Base-by-base conservation (phyloP, 2,113 vertebrate genomes). In the Leptocoma aspasia region DNA sequence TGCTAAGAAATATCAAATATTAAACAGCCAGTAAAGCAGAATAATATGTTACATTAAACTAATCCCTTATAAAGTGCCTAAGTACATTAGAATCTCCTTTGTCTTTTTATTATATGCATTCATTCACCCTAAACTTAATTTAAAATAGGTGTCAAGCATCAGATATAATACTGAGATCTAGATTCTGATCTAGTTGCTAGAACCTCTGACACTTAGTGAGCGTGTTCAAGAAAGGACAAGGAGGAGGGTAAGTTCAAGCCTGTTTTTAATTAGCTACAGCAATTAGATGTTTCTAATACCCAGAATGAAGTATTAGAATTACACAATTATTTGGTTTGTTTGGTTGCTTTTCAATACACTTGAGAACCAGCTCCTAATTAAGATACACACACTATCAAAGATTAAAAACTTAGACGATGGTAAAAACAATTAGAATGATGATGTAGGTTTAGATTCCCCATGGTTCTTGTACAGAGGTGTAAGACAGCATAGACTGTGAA, bases 401-500 rank as follows among this genome's bases (percentile, higher is more conserved):
- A 95, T 89, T 27, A 45, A 91, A 91, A 96, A 69, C 69, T 86
- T 87, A 91, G 73, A 95, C 79, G 81, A 33, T 96, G 86, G 86
- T 92, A 87, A 87, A 95, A 95, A 95, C 94, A 96, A 97, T 94
- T 97, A 95, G 56, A 95, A 93, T 78, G n/a, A 93, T 92, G 88
- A 92, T 94, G 89, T 81, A 77, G 47, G 44, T 72, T 92, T 92
- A 84, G 86, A 95, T 94, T 97, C 86, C 94, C 92, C 4, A 1
- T 79, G 91, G 91, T 68, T 95, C 95, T 86, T 94, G 35, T 60
- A 76, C n/a, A 68, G 81, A 91, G 82, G 72, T 89, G 47, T 49
- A 52, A 89, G 61, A 31, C 24, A 68, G 35, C 2, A 1, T 16
- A 33, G 39, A 31, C 8, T 68, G 49, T 21, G 17, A 61, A 44